Percentiles rank a stretch among this genome's conserved stretches.
Conservation (phyloP, 2,113 vertebrate species). For the Aspiorhynchus laticeps region DNA sequence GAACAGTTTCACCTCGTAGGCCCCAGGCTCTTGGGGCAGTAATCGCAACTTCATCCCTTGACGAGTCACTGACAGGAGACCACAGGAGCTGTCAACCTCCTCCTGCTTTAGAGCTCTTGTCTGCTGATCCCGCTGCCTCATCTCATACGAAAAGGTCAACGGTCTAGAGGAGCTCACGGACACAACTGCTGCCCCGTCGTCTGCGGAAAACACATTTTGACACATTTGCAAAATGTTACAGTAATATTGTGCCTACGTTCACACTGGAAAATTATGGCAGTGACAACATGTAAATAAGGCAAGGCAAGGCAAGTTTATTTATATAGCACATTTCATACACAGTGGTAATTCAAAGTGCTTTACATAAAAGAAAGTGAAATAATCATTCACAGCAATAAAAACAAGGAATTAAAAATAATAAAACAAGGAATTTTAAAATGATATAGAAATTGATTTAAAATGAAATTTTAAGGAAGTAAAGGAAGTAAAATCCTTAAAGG, state of each 20-base stretch:
- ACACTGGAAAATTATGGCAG: neutral
- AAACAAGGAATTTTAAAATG: no score
- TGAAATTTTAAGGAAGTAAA: no score
- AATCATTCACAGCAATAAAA: no score
- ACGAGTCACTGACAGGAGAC: slow-evolving; percentile 70
- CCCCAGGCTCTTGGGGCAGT: slow-evolving; percentile 68
- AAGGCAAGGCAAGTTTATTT: no score
- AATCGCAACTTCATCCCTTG: slow-evolving; percentile 75
- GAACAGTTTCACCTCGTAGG: slow-evolving; percentile 80
- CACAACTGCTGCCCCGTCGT: slow-evolving; percentile 75
- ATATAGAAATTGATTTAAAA: no score
- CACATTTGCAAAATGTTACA: slow-evolving; percentile 1
- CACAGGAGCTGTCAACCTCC: slow-evolving; percentile 65
- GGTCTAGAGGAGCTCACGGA: slow-evolving; percentile 71
- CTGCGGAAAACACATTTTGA: slow-evolving; percentile 63
- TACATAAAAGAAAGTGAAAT: no score
- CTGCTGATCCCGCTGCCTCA: slow-evolving; percentile 67
- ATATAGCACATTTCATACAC: no score
- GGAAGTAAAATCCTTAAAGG: neutral
- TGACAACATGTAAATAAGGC: neutral
- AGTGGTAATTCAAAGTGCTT: no score
- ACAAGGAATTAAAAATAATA: no score
- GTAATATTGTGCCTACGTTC: neutral
- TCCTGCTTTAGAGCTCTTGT: slow-evolving; percentile 60
- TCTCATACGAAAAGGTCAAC: slow-evolving; percentile 78